These are phyloP conservation scores for Ptyas mucosa DNA, from an alignment of 2,113 vertebrate genomes.

Conservation along the genomic window DNA sequence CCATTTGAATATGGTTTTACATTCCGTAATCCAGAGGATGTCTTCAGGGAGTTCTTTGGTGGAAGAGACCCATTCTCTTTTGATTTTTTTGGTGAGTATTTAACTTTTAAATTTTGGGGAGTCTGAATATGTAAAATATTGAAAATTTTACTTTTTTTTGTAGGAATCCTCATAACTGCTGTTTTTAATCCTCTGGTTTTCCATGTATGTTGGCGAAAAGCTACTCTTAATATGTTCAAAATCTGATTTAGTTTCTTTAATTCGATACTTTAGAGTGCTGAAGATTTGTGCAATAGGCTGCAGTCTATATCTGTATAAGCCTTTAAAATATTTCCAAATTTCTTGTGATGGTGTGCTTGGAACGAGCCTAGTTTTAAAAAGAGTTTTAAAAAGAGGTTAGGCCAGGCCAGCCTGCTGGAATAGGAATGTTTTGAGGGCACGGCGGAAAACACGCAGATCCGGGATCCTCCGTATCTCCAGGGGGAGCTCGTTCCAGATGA, in stretches of 20 bases:
- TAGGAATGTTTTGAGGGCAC: too few species aligned
- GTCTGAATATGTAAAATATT: neutral
- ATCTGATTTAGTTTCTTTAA: neutral
- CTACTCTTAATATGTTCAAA: neutral
- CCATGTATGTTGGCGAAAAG: neutral
- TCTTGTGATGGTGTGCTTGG: neutral
- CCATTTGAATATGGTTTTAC: constrained; percentile 83
- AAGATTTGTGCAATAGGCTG: neutral
- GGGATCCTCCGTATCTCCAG: too few species aligned
- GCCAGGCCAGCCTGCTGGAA: too few species aligned
- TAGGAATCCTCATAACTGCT: neutral
- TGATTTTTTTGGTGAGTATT: constrained; percentile 86
- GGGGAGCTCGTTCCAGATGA: too few species aligned
- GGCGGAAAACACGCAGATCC: too few species aligned
- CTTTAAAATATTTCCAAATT: neutral
- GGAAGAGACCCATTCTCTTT: constrained; percentile 89
- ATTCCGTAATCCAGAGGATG: constrained; percentile 96
- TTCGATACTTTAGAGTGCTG: accelerated
- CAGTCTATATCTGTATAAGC: neutral
- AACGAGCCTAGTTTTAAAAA: too few species aligned
- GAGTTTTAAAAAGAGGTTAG: too few species aligned
- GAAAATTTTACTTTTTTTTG: neutral
- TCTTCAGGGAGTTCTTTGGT: constrained; percentile 97
- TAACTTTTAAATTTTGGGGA: too few species aligned
- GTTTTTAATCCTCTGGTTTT: neutral